phyloP scores from a whole-genome alignment of 2,888 invertebrate species.

The Neoascia interrupta region DNA sequence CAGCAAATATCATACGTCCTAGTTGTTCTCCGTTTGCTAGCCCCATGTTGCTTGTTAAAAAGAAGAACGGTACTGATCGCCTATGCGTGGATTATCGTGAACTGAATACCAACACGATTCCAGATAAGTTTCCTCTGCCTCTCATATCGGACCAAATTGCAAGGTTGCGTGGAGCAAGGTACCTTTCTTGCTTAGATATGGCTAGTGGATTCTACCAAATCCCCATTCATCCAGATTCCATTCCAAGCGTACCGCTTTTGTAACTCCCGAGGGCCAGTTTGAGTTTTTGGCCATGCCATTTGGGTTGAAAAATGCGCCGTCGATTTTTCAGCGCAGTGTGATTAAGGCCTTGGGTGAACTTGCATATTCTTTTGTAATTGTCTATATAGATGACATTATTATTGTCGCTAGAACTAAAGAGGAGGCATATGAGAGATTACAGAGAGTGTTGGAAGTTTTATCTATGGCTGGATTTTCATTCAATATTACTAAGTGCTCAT shows the following conservation, averaged over 20 bases:
- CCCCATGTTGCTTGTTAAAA: constrained; percentile 23
- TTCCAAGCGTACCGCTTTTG: constrained; percentile 42
- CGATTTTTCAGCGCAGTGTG: constrained; percentile 16
- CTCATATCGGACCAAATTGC: constrained; percentile 14
- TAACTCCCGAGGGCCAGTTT: constrained; percentile 32
- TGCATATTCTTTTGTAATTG: constrained; percentile 25
- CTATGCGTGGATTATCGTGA: constrained; percentile 17
- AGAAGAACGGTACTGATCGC: constrained; percentile 23
- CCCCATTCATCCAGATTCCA: constrained; percentile 35
- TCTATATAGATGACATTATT: constrained; percentile 59
- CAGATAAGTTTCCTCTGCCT: constrained; percentile 9
- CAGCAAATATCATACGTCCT: constrained; percentile 12
- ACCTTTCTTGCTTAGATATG: constrained; percentile 37
- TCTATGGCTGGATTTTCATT: constrained; percentile 27
- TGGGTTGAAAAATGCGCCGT: constrained; percentile 39
- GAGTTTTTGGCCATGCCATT: constrained; percentile 44
- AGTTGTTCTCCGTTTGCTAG: constrained; percentile 27
- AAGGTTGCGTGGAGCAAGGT: constrained; percentile 35
- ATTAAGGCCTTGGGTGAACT: constrained; percentile 38
- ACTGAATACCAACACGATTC: constrained; percentile 17
- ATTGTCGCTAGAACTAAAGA: constrained; percentile 37
- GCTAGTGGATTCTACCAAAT: constrained; percentile 43
- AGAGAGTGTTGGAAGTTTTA: constrained; percentile 23
- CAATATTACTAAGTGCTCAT: constrained; percentile 7
- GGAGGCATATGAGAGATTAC: constrained; percentile 33